Base-by-base conservation (phyloP, 2,888 invertebrate genomes). In the Smittia aterrima region DNA sequence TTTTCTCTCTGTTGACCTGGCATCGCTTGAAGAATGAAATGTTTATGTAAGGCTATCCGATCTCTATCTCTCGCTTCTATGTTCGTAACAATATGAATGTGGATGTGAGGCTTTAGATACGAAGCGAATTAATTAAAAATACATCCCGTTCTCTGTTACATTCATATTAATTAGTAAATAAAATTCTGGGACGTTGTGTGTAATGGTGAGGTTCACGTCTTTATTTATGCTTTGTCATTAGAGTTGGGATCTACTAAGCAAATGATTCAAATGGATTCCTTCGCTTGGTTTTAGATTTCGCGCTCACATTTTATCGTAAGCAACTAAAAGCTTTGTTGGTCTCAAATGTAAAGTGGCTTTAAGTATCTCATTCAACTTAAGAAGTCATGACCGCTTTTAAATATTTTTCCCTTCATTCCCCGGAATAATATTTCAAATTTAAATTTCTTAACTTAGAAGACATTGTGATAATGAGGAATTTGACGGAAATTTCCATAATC, bases 121-220 rank as follows among this genome's bases (percentile, higher is more conserved):
- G 38, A 18, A 68, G 20, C 41, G n/a, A 22, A 68, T 68, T 68
- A 68, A 68, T 68, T 68, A 68, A 68, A 68, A 68, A 47, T 4
- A 25, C 68, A 68, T 68, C 68, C 68, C 25, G 22, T 32, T 18
- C 11, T 68, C 68, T 47, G 25, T 38, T 20, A 2, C 7, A 68
- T 68, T 68, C 68, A 68, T 68, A 68, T 68, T 68, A 68, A 68
- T 68, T 68, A 68, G 18, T 4, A 68, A 32, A 24, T 68, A 47
- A 68, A 68, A 13, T 47, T 11, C 38, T 47, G 4, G 53, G 58
- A 58, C 58, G 3, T n/a, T 58, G 58, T 6, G 16, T 4, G 16
- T 47, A 13, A 47, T 47, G 16, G 47, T 16, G 3, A 16, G 13
- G 47, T 47, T 47, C 47, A 47, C n/a, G 11, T 47, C 47, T n/a